phyloP scores from a whole-genome alignment of 1,140 invertebrate species.

The Sminthurinus signatus region DNA sequence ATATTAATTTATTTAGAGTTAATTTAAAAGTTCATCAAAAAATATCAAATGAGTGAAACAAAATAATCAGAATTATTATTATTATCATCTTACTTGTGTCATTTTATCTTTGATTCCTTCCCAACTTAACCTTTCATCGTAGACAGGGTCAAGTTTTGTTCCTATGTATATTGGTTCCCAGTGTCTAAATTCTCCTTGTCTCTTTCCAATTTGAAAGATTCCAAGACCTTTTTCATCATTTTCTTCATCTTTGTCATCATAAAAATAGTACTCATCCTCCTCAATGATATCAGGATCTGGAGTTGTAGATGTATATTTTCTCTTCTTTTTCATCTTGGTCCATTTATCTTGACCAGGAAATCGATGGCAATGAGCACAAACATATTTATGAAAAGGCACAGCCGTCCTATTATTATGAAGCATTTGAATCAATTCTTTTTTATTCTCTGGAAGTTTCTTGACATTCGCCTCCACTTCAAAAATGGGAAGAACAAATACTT shows the following conservation, averaged over 20 bases:
- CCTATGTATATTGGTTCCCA: slow-evolving; percentile 90
- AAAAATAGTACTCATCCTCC: not conserved
- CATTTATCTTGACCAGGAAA: slow-evolving; percentile 71
- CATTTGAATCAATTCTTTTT: slow-evolving; percentile 63
- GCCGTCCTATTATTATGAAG: slow-evolving; percentile 65
- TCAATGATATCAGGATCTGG: too few relatives aligned
- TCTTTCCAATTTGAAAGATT: slow-evolving; percentile 76
- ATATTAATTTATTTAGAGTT: too few relatives aligned
- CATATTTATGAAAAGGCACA: slow-evolving; percentile 83
- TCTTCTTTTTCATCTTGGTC: slow-evolving; percentile 57
- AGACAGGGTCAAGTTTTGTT: slow-evolving; percentile 75
- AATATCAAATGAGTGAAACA: too few relatives aligned
- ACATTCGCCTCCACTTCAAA: slow-evolving; percentile 71
- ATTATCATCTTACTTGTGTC: slow-evolving; percentile 66
- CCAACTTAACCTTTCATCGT: slow-evolving; percentile 76
- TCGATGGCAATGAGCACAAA: slow-evolving; percentile 80
- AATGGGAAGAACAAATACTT: slow-evolving; percentile 72
- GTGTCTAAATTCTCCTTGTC: slow-evolving; percentile 67
- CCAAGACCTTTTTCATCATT: slow-evolving; percentile 39
- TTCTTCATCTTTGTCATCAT: not conserved
- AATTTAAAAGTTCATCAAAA: too few relatives aligned
- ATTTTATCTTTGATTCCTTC: slow-evolving; percentile 88
- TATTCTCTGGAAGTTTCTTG: slow-evolving; percentile 61
- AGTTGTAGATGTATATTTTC: slow-evolving; percentile 50
- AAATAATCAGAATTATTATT: not conserved